phyloP scores from a whole-genome alignment of 1,140 invertebrate species.

The Varroa destructor region DNA sequence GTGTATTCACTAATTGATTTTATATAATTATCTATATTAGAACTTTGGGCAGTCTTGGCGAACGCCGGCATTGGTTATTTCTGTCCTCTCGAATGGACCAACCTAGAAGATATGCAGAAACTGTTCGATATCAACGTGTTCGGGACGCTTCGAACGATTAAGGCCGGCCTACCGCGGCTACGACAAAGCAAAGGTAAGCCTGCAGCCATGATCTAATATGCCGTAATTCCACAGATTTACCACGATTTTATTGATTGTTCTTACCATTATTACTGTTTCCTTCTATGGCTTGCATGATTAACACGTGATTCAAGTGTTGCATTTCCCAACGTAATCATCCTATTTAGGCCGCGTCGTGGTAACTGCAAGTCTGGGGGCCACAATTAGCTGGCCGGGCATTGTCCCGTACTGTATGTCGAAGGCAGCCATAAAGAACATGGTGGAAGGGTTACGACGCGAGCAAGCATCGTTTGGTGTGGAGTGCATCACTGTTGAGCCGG shows the following conservation, averaged over 20 bases:
- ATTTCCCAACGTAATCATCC: neutral
- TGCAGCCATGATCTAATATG: slow-evolving; percentile 30
- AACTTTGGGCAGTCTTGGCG: slow-evolving; percentile 33
- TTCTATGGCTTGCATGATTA: too few species aligned
- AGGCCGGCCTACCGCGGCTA: slow-evolving; percentile 31
- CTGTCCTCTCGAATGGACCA: slow-evolving; percentile 27
- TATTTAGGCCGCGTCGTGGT: neutral
- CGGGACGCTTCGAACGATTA: slow-evolving; percentile 31
- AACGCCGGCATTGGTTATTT: slow-evolving; percentile 33
- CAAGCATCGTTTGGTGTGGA: slow-evolving; percentile 55
- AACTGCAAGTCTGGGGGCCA: slow-evolving; percentile 13
- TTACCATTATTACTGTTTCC: too few species aligned
- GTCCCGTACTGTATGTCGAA: slow-evolving; percentile 45
- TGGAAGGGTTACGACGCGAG: slow-evolving; percentile 57
- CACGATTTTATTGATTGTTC: too few species aligned
- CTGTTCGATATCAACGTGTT: slow-evolving; percentile 32
- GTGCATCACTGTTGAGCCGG: slow-evolving; percentile 60
- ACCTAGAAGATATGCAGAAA: slow-evolving; percentile 30
- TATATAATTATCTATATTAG: slow-evolving; percentile 28
- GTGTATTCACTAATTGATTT: too few species aligned
- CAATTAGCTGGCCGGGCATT: slow-evolving; percentile 41
- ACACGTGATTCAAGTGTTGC: too few species aligned
- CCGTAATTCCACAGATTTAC: too few species aligned
- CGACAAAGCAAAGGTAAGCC: slow-evolving; percentile 39
- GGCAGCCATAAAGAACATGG: slow-evolving; percentile 48